Conservation (phyloP, 2,888 invertebrate species). For the Augochlorella aurata region DNA sequence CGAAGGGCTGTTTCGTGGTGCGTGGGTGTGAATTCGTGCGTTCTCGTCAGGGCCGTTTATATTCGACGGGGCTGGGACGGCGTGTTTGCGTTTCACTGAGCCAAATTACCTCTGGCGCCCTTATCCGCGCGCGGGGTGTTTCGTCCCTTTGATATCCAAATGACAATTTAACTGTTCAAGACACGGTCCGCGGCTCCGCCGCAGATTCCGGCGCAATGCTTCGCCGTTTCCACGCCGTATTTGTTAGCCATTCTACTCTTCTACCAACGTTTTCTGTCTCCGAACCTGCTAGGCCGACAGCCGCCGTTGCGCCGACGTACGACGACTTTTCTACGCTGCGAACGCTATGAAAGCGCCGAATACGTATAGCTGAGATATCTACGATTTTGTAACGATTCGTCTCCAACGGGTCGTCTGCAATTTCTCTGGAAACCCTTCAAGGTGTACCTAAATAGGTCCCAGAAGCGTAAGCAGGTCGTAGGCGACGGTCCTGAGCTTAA, state of each 20-base stretch:
- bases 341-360: no score
- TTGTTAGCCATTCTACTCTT: neutral
- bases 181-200: conserved; percentile 34
- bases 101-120: conserved; percentile 81
- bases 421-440: no score
- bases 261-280: neutral
- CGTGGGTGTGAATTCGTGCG: conserved; percentile 80
- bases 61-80: conserved; percentile 64
- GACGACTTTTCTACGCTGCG: no score
- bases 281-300: no score
- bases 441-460: no score
- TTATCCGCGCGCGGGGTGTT: conserved; percentile 78
- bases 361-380: no score
- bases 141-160: conserved; percentile 82
- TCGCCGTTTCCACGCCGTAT: neutral
- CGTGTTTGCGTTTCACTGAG: conserved; percentile 81
- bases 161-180: conserved; percentile 81
- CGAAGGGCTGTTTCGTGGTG: conserved; percentile 79
- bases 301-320: no score
- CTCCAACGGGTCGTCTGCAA: no score
- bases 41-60: conserved; percentile 73
- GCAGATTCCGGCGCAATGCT: neutral
- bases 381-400: no score
- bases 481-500: conserved; percentile 28
- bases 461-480: conserved; percentile 22